Evolutionary conservation across 2,113 vertebrate genomes (phyloP).

Genomic region (Halcyon senegalensis): DNA sequence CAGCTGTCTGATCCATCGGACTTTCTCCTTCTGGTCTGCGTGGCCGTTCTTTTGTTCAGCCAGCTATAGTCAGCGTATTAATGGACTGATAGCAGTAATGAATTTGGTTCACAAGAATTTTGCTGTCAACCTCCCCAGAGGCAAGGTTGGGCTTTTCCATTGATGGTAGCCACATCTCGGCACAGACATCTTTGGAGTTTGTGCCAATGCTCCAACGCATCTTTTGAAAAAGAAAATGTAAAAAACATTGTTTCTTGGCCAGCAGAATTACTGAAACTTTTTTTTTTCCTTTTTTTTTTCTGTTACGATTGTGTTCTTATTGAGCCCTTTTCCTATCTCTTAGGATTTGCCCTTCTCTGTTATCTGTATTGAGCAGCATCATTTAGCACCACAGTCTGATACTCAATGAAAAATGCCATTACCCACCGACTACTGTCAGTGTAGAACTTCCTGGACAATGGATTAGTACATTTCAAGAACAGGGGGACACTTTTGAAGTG

Average conservation of each 20-base stretch:
- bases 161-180: background rate
- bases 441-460: background rate
- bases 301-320: background rate
- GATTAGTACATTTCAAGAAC: background rate
- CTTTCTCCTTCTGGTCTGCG: background rate
- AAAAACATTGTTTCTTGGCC: background rate
- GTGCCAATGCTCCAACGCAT: background rate
- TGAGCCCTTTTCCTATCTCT: background rate
- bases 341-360: background rate
- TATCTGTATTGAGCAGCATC: background rate
- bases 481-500: background rate
- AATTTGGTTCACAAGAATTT: background rate
- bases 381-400: background rate
- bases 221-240: background rate
- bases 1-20: background rate
- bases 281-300: no score
- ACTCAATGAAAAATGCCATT: background rate
- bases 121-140: background rate
- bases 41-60: background rate
- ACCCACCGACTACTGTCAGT: background rate
- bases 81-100: background rate
- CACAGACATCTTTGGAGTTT: background rate
- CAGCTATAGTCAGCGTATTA: background rate
- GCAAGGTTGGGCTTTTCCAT: background rate
- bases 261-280: background rate